Conservation (phyloP, 1,140 invertebrate species). For the Dendroctonus ponderosae region DNA sequence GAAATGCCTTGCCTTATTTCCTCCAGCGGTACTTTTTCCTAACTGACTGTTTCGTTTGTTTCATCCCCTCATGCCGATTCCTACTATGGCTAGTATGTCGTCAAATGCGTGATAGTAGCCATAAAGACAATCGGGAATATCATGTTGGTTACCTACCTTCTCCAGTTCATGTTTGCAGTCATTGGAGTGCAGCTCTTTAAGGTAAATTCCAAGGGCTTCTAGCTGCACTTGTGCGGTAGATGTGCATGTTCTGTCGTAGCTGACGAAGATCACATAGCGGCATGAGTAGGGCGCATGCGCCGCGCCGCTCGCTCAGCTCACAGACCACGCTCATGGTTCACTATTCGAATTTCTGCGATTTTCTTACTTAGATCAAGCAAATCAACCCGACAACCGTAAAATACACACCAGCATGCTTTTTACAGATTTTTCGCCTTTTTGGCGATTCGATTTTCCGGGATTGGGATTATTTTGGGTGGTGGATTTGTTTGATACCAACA, state of each 20-base stretch:
- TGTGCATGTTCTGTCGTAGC: slow-evolving; percentile 48
- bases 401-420: too few species aligned
- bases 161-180: slow-evolving; percentile 99
- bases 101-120: slow-evolving; percentile 98
- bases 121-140: slow-evolving; percentile 99
- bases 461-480: too few species aligned
- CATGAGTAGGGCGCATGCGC: slow-evolving; percentile 33
- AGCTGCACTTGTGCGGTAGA: slow-evolving; percentile 45
- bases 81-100: slow-evolving; percentile 80
- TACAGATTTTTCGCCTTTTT: too few species aligned
- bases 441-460: too few species aligned
- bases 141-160: slow-evolving; percentile 97
- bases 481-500: too few species aligned
- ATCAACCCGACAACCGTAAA: too few species aligned
- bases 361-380: not conserved
- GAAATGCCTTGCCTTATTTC: too few species aligned
- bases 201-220: slow-evolving; percentile 62
- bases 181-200: slow-evolving; percentile 99
- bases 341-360: slow-evolving; percentile 27
- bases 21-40: slow-evolving; percentile 9
- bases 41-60: slow-evolving; percentile 44
- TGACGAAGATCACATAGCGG: slow-evolving; percentile 40
- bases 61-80: slow-evolving; percentile 47
- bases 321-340: slow-evolving; percentile 37
- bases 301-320: slow-evolving; percentile 37